Conservation (phyloP, 2,888 invertebrate species). For the Balanococcus diminutus region DNA sequence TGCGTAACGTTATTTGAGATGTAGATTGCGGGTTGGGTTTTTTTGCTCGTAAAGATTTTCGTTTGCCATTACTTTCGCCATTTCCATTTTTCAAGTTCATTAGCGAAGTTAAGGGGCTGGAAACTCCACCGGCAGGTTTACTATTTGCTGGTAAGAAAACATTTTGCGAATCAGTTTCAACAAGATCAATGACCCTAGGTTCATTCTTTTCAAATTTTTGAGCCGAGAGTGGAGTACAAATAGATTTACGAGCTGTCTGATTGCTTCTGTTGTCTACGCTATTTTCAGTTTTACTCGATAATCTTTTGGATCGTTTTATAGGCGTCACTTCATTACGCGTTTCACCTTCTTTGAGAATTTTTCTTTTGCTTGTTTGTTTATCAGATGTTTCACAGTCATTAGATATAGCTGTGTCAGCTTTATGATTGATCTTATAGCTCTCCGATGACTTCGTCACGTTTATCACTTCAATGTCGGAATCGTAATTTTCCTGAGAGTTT, state of each 20-base stretch:
- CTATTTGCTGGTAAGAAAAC: background rate
- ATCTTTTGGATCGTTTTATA: background rate
- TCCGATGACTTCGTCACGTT: background rate
- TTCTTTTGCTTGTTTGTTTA: background rate
- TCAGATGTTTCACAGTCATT: background rate
- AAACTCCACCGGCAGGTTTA: background rate
- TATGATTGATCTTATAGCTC: background rate
- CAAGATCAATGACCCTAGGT: background rate
- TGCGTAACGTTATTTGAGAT: slow-evolving; percentile 6
- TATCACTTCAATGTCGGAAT: background rate
- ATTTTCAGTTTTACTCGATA: background rate
- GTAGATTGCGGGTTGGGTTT: background rate
- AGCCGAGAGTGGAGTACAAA: background rate
- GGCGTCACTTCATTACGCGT: background rate
- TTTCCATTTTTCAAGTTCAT: background rate
- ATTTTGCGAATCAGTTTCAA: slow-evolving; percentile 19
- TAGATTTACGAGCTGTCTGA: background rate
- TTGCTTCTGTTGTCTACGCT: background rate
- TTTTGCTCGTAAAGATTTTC: background rate
- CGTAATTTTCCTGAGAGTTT: background rate
- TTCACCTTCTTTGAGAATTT: background rate
- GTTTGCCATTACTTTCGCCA: background rate
- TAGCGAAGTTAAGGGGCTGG: background rate
- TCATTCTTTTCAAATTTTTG: background rate
- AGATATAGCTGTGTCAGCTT: background rate